Conservation (phyloP, 2,113 vertebrate genomes). For the Sinocyclocheilus anshuiensis region DNA sequence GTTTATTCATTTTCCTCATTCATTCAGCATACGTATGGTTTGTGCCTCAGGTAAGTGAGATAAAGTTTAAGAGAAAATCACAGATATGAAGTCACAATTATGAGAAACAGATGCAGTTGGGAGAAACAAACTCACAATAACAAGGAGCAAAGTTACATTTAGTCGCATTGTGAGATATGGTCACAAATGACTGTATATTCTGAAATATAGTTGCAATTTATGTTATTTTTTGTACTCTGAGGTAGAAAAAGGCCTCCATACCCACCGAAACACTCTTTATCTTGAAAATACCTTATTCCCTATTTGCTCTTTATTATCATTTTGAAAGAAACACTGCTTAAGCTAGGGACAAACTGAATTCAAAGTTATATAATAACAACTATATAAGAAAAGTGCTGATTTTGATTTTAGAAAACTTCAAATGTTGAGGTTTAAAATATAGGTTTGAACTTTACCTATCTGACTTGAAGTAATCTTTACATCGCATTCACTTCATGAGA, state of each 20-base stretch:
- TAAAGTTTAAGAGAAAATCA: not conserved
- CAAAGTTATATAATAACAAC: not conserved
- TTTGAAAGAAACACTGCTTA: too few species aligned
- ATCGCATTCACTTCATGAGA: slow-evolving; percentile 15
- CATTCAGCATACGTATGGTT: not conserved
- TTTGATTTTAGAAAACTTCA: not conserved
- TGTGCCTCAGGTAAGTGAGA: not conserved
- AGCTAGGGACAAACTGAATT: too few species aligned
- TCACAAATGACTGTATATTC: too few species aligned
- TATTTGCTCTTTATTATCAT: too few species aligned
- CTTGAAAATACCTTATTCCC: too few species aligned
- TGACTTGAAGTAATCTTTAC: not conserved
- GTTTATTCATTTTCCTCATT: not conserved
- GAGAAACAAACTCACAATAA: not conserved
- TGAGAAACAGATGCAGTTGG: not conserved
- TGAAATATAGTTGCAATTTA: too few species aligned
- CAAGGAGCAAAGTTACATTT: not conserved
- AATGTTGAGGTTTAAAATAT: not conserved
- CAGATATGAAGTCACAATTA: not conserved
- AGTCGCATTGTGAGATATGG: too few species aligned
- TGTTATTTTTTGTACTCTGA: too few species aligned
- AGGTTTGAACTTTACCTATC: not conserved
- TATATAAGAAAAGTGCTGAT: not conserved
- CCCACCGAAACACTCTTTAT: too few species aligned
- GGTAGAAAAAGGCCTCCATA: too few species aligned